Evolutionary conservation across 2,113 vertebrate genomes (phyloP).

Genomic region (Fregata magnificens): DNA sequence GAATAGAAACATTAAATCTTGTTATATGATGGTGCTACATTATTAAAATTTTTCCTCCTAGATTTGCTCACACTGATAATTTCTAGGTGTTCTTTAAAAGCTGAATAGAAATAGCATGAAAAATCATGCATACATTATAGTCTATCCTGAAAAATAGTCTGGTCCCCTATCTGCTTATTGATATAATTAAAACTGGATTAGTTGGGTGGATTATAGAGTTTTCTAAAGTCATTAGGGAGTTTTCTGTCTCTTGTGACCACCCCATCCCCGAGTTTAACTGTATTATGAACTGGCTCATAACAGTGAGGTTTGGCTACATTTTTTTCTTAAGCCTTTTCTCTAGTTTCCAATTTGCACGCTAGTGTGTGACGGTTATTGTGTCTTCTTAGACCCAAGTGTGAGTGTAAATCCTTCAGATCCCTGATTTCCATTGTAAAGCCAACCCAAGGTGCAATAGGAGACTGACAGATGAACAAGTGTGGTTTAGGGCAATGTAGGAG

Average conservation of each 20-base stretch:
- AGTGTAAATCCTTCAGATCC: background rate
- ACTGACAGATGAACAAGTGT: accelerated
- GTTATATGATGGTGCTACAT: background rate
- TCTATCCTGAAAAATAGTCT: conserved; percentile 32
- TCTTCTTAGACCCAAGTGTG: accelerated
- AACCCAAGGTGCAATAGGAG: accelerated
- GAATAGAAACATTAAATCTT: background rate
- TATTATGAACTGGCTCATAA: background rate
- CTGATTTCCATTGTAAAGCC: accelerated
- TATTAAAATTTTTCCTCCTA: conserved; percentile 3
- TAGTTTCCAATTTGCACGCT: accelerated
- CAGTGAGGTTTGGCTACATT: accelerated
- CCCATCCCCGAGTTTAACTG: background rate
- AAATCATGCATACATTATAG: conserved; percentile 5
- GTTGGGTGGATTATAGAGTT: conserved; percentile 29
- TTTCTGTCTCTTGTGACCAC: background rate
- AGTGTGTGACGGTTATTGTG: background rate
- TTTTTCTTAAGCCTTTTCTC: background rate
- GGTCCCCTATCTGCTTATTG: conserved; percentile 6
- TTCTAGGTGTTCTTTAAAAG: conserved; percentile 36
- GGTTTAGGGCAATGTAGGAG: background rate
- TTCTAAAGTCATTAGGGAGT: conserved; percentile 3
- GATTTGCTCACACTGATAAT: conserved; percentile 40
- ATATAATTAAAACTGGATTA: conserved; percentile 59
- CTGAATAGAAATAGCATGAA: conserved; percentile 19